These are phyloP conservation scores for Amphiprion ocellaris DNA, from an alignment of 2,113 vertebrate genomes.

Conservation along the genomic window DNA sequence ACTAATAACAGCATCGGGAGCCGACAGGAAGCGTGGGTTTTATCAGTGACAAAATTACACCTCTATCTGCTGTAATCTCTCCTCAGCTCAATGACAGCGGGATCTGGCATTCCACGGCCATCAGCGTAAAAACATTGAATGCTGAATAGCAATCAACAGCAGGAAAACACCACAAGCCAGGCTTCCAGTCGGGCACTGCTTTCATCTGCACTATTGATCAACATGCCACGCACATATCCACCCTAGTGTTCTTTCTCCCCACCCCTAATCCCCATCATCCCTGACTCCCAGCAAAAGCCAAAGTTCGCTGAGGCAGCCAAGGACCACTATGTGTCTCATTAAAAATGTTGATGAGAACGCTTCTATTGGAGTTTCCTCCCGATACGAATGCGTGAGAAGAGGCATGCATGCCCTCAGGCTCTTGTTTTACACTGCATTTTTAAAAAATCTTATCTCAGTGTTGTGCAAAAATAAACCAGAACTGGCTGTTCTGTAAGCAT, in stretches of 20 bases:
- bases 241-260: constrained; percentile 32
- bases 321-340: constrained; percentile 49
- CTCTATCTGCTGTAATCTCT: constrained; percentile 53
- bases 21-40: constrained; percentile 36
- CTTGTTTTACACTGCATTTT: not conserved
- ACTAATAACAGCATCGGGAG: constrained; percentile 40
- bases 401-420: not conserved
- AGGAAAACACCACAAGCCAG: constrained; percentile 43
- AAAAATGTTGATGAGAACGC: constrained; percentile 64
- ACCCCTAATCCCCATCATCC: constrained; percentile 63
- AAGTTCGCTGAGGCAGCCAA: constrained; percentile 51
- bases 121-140: constrained; percentile 31
- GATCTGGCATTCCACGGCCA: constrained; percentile 48
- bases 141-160: constrained; percentile 50
- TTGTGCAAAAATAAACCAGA: constrained; percentile 27
- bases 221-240: constrained; percentile 40
- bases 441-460: constrained; percentile 3
- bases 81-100: constrained; percentile 2
- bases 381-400: constrained; percentile 17
- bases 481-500: constrained; percentile 13
- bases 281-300: constrained; percentile 48
- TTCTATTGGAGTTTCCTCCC: constrained; percentile 30
- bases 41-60: constrained; percentile 54
- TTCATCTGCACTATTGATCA: constrained; percentile 63
- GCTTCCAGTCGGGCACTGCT: constrained; percentile 20